These are phyloP conservation scores for Potamarius usumacintae DNA, from an alignment of 2,113 vertebrate genomes.

Conservation along the genomic window DNA sequence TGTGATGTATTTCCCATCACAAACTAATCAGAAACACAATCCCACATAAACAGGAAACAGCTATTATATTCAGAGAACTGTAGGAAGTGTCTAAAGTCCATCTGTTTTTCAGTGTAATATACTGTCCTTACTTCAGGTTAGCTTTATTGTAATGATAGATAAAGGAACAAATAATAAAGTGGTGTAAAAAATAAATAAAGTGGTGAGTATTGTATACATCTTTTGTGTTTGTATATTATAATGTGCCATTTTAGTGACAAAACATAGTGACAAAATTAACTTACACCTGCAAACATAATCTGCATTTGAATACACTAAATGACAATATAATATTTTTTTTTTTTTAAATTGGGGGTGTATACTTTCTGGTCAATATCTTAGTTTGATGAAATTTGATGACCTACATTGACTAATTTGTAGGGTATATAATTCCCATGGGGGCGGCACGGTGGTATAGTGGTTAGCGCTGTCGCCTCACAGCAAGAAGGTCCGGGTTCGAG, in stretches of 20 bases:
- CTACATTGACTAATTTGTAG: not conserved
- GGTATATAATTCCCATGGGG: not conserved
- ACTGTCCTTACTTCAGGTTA: not conserved
- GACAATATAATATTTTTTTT: not conserved
- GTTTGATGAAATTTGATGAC: not conserved
- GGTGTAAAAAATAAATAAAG: not conserved
- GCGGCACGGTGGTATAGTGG: no score
- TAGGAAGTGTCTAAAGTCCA: not conserved
- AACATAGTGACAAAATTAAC: not conserved
- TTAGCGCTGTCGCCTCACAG: no score
- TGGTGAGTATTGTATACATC: not conserved
- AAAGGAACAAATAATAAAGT: not conserved
- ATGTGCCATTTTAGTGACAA: not conserved
- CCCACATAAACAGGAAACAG: not conserved
- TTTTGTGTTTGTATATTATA: not conserved
- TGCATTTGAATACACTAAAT: not conserved
- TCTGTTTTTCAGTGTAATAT: not conserved
- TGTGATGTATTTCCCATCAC: not conserved
- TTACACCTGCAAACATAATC: not conserved
- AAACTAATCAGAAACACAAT: not conserved
- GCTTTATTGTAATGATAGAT: not conserved
- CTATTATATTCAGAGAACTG: not conserved
- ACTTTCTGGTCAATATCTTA: not conserved
- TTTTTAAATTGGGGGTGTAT: not conserved
- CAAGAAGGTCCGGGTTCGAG: no score